Percentiles rank a stretch among this genome's conserved stretches.
These are phyloP conservation scores for Eurypyga helias DNA, from an alignment of 2,113 vertebrate species.

Conservation along the genomic window DNA sequence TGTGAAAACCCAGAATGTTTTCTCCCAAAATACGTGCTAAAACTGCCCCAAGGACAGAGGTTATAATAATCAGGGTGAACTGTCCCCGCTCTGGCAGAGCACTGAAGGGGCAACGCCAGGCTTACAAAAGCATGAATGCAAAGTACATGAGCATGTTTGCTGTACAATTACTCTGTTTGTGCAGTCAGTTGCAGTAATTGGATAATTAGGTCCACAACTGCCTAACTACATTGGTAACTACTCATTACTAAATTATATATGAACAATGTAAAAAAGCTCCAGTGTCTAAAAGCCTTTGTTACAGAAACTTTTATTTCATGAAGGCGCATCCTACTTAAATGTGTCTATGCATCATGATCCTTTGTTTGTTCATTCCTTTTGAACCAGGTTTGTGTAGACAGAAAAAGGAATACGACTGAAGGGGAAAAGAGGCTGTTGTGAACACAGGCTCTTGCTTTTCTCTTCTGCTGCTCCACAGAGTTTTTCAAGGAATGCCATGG, in stretches of 20 bases:
- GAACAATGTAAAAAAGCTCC: conserved; percentile 9
- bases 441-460: not conserved
- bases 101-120: not conserved
- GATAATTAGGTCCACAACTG: conserved; percentile 53
- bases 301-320: conserved; percentile 3
- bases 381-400: not conserved
- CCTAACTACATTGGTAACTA: not conserved
- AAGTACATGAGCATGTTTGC: not conserved
- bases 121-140: not conserved
- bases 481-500: not conserved
- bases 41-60: not conserved
- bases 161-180: conserved; percentile 25
- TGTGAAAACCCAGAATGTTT: not conserved
- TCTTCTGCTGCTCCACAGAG: not conserved
- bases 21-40: rapidly evolving
- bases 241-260: conserved; percentile 56
- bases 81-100: not conserved
- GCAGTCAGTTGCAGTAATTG: conserved; percentile 23
- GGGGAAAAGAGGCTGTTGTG: not conserved
- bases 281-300: conserved; percentile 32
- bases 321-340: not conserved
- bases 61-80: not conserved
- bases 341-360: not conserved
- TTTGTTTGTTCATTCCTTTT: not conserved
- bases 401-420: not conserved